A percentile compares a stretch with the other conserved stretches of the same genome.
Conservation (phyloP, 2,113 vertebrate genomes). For the Siniperca knerii region DNA sequence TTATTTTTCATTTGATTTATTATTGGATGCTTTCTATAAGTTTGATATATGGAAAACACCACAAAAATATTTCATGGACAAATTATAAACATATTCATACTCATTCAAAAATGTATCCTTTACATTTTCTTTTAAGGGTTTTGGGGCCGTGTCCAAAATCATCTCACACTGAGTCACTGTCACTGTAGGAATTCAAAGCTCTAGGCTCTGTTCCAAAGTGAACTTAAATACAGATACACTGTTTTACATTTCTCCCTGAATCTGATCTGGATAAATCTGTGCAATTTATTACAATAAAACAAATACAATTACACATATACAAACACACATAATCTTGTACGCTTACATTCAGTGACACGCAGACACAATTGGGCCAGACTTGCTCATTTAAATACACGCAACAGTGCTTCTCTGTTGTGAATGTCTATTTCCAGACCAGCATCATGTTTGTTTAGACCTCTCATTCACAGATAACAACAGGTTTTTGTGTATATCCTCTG, state of each 20-base stretch:
- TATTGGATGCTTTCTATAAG: no score
- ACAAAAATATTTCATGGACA: not conserved
- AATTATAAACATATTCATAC: not conserved
- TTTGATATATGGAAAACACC: no score
- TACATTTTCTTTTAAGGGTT: not conserved
- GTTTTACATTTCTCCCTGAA: not conserved
- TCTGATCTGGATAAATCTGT: not conserved
- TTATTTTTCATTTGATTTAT: no score
- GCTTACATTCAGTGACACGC: not conserved
- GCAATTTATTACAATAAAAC: conserved; percentile 5
- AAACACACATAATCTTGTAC: not conserved
- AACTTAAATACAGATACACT: not conserved
- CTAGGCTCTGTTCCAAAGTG: not conserved
- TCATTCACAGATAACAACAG: conserved; percentile 63
- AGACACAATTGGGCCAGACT: conserved; percentile 1
- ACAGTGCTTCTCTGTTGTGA: conserved; percentile 39
- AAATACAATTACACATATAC: not conserved
- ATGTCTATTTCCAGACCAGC: conserved; percentile 42
- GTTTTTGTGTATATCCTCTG: conserved; percentile 62
- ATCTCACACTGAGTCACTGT: no score
- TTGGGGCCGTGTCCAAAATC: not conserved
- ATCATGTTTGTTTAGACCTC: conserved; percentile 33
- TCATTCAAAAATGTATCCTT: not conserved
- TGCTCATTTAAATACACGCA: conserved; percentile 12
- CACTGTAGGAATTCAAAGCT: not conserved